These are phyloP conservation scores for Catotricha subobsoleta DNA, from an alignment of 2,888 invertebrate species.

Conservation along the genomic window DNA sequence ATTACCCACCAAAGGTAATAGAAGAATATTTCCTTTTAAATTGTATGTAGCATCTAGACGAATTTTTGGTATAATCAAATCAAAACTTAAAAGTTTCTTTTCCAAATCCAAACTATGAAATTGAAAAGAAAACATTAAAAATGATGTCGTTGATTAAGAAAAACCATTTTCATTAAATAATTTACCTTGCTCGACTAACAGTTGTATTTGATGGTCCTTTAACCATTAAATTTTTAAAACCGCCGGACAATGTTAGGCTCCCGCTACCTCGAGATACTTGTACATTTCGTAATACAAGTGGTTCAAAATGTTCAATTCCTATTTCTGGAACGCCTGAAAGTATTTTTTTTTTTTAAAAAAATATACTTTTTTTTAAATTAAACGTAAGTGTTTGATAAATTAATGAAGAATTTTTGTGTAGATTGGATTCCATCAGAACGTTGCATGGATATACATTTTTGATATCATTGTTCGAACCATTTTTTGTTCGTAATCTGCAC, in stretches of 20 bases:
- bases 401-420: no score
- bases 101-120: slow-evolving; percentile 32
- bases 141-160: neutral
- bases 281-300: slow-evolving; percentile 34
- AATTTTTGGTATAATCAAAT: slow-evolving; percentile 35
- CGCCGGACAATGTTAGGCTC: slow-evolving; percentile 34
- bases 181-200: slow-evolving; percentile 22
- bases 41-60: slow-evolving; percentile 38
- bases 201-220: slow-evolving; percentile 40
- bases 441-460: no score
- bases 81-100: slow-evolving; percentile 34
- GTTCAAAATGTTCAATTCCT: slow-evolving; percentile 38
- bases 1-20: slow-evolving; percentile 37
- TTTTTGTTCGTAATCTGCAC: no score
- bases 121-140: neutral
- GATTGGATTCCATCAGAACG: no score
- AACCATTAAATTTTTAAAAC: slow-evolving; percentile 35
- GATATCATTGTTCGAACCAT: no score
- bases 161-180: neutral
- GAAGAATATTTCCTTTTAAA: slow-evolving; percentile 38
- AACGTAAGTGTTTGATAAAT: no score
- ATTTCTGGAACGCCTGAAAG: slow-evolving; percentile 36
- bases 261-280: slow-evolving; percentile 37
- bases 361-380: no score
- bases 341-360: neutral